Evolutionary conservation across 1,140 invertebrate genomes (phyloP), one percentile per base, ranked within the genome.

Genomic region (Yoshiicerus persimilis): DNA sequence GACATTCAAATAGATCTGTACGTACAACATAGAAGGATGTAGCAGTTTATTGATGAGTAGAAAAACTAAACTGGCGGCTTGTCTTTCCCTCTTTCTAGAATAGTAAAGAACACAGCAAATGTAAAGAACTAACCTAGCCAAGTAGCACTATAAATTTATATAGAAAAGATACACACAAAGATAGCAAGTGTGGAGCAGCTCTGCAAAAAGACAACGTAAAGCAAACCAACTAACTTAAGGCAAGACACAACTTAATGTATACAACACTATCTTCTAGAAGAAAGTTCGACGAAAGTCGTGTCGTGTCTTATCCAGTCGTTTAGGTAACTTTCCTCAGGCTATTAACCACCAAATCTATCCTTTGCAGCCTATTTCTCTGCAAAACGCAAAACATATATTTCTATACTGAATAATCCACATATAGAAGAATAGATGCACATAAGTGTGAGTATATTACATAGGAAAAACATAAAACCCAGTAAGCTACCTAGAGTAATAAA

Each of bases 331-430:
- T 56, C 83, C 47, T 84, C 83, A 84, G 41, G 83, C 83, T 84
- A 62, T 84, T 84, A 84, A 84, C 83, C 83, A 84, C 83, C 38
- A 47, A 84, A 84, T 84, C 83, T 84, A 84, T 84, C 30, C 39
- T 11, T 41, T 16, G 11, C 83, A 56, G 47, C 47, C 47, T 56
- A 56, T 56, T 56, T 56, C 47, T 56, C 47, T 0, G 16, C 47
- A 56, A 56, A n/a, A 56, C 47, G 47, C 47, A 56, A 25, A n/a
- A 30, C 13, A 30, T n/a, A n/a, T n/a, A n/a, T n/a, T n/a, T n/a
- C n/a, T n/a, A n/a, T n/a, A n/a, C n/a, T n/a, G n/a, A n/a, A n/a
- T n/a, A n/a, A n/a, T n/a, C n/a, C n/a, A n/a, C n/a, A n/a, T n/a
- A n/a, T n/a, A n/a, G n/a, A n/a, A n/a, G n/a, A n/a, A n/a, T n/a